Evolutionary conservation across 1,140 invertebrate species (phyloP), one percentile per base, ranked within the genome.

Genomic region (Phenacoccus solenopsis): DNA sequence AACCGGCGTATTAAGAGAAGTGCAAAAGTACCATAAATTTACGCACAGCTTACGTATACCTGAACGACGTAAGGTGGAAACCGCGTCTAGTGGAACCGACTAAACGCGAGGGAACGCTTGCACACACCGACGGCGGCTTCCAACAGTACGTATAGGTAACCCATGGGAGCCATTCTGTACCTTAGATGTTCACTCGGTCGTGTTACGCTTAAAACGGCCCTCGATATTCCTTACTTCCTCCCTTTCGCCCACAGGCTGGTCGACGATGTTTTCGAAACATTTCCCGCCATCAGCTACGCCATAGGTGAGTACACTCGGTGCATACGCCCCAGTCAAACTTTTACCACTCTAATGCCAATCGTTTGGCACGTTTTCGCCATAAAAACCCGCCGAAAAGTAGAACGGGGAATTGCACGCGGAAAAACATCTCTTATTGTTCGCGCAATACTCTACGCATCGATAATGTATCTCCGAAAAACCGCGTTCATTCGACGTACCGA

Each of bases 381-480:
- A 49, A 49, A 49, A 49, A 49, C 20, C 13, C 13, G 38, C 12
- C 12, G 38, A 49, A 49, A 49, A 49, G n/a, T n/a, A n/a, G n/a
- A n/a, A n/a, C n/a, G n/a, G n/a, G n/a, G n/a, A n/a, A n/a, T n/a
- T n/a, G n/a, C n/a, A n/a, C n/a, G n/a, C n/a, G n/a, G n/a, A n/a
- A n/a, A n/a, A n/a, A n/a, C n/a, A n/a, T n/a, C n/a, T n/a, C 12
- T 10, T 49, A 49, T 49, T 49, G 38, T 49, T n/a, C 38, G 38
- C 30, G 30, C 20, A n/a, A 3, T 49, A 49, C n/a, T n/a, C n/a
- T n/a, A n/a, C n/a, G n/a, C 38, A 49, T 49, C 38, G 38, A 49
- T 49, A 49, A 49, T 49, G 38, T n/a, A 49, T 49, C 38, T n/a
- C n/a, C n/a, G n/a, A n/a, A n/a, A n/a, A n/a, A 49, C 38, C 38